phyloP scores from a whole-genome alignment of 2,113 vertebrate genomes.

The Pitta sordida region DNA sequence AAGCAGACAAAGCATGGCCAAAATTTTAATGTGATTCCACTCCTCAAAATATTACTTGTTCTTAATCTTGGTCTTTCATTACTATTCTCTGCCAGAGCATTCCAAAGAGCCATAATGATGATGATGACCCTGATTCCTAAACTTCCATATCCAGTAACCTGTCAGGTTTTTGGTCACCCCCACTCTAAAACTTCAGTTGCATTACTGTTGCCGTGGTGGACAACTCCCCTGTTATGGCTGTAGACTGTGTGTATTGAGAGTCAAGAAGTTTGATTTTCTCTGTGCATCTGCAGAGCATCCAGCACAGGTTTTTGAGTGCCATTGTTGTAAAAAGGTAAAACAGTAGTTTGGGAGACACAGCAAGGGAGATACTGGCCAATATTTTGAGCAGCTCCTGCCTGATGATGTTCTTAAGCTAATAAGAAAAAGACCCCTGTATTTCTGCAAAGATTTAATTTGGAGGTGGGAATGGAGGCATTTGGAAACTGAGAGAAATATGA shows the following conservation, averaged over 20 bases:
- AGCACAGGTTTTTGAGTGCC: neutral
- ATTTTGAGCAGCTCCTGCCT: neutral
- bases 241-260: neutral
- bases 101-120: neutral
- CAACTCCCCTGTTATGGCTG: neutral
- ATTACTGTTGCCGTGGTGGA: neutral
- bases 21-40: neutral
- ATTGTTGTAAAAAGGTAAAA: neutral
- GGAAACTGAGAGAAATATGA: neutral
- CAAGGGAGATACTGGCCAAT: rapidly evolving
- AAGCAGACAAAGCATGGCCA: neutral
- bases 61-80: neutral
- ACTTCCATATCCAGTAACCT: neutral
- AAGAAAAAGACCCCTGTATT: neutral
- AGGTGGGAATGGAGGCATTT: neutral
- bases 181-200: neutral
- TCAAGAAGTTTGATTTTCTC: neutral
- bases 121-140: neutral
- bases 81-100: neutral
- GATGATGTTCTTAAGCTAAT: neutral
- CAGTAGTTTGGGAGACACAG: neutral
- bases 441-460: neutral
- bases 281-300: neutral
- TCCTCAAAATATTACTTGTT: neutral
- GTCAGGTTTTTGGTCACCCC: neutral